phyloP scores from a whole-genome alignment of 2,797 vertebrate genomes.

The Botia almorhae region DNA sequence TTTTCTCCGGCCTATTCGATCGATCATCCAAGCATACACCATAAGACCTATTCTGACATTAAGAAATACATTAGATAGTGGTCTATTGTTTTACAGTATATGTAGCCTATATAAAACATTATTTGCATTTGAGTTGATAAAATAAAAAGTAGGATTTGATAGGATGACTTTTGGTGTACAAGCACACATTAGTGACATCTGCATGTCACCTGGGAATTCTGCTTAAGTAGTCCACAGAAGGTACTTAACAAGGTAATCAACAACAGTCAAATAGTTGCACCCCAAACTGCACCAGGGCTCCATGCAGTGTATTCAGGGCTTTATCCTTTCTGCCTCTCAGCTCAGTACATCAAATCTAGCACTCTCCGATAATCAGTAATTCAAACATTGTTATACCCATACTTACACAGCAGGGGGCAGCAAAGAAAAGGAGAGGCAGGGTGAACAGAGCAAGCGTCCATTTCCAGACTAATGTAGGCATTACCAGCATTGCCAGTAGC shows the following conservation, averaged over 20 bases:
- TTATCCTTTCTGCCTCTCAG: conserved; percentile 83
- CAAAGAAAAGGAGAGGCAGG: conserved; percentile 81
- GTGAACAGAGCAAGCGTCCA: conserved; percentile 88
- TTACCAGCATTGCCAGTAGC: conserved; percentile 84
- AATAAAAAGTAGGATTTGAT: not conserved
- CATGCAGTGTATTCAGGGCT: conserved; percentile 81
- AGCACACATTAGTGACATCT: not conserved
- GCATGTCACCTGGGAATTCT: conserved; percentile 86
- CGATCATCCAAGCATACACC: conserved; percentile 81
- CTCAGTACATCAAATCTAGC: conserved; percentile 85
- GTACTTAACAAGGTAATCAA: conserved; percentile 83
- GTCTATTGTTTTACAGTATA: conserved; percentile 4
- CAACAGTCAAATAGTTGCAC: conserved; percentile 86
- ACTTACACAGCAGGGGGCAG: conserved; percentile 85
- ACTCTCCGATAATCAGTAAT: conserved; percentile 86
- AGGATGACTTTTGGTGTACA: not conserved
- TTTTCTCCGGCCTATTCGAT: conserved; percentile 89
- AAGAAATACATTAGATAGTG: conserved; percentile 11
- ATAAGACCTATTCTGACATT: conserved; percentile 79
- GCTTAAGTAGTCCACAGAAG: conserved; percentile 92
- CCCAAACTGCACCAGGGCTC: conserved; percentile 84
- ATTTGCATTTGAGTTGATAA: not conserved
- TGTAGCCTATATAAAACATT: not conserved
- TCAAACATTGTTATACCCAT: conserved; percentile 33
- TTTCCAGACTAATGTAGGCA: conserved; percentile 92